phyloP scores from a whole-genome alignment of 1,140 invertebrate genomes.

The Stegodyphus mimosarum region DNA sequence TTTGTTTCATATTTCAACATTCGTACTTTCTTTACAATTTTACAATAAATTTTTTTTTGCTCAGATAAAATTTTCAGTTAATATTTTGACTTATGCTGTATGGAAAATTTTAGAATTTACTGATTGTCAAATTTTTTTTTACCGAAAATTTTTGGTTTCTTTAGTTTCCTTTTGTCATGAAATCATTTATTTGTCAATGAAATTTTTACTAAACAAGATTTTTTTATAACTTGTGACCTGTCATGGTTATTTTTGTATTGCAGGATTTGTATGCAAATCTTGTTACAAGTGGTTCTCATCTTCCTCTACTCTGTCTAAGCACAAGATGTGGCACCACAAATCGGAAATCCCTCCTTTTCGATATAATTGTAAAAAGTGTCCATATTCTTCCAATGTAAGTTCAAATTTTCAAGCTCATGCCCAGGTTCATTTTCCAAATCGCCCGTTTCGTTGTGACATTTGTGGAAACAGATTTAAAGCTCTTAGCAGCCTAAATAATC shows the following conservation, averaged over 20 bases:
- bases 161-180: no score
- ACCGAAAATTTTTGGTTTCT: no score
- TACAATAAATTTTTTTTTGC: no score
- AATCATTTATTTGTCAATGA: no score
- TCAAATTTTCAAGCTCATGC: constrained; percentile 2
- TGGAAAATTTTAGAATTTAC: no score
- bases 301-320: background rate
- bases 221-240: no score
- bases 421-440: background rate
- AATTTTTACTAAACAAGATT: no score
- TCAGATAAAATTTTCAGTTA: no score
- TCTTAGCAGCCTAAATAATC: constrained; percentile 9
- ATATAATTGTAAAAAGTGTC: constrained; percentile 15
- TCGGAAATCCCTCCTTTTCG: background rate
- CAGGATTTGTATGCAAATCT: background rate
- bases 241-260: background rate
- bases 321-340: constrained; percentile 13
- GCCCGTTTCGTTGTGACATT: background rate
- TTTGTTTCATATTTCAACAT: no score
- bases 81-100: no score
- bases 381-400: background rate
- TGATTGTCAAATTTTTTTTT: no score
- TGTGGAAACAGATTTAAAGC: constrained; percentile 13
- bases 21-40: no score
- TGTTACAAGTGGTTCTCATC: background rate